Evolutionary conservation across 2,113 vertebrate species (phyloP).

Genomic region (Uria aalge): DNA sequence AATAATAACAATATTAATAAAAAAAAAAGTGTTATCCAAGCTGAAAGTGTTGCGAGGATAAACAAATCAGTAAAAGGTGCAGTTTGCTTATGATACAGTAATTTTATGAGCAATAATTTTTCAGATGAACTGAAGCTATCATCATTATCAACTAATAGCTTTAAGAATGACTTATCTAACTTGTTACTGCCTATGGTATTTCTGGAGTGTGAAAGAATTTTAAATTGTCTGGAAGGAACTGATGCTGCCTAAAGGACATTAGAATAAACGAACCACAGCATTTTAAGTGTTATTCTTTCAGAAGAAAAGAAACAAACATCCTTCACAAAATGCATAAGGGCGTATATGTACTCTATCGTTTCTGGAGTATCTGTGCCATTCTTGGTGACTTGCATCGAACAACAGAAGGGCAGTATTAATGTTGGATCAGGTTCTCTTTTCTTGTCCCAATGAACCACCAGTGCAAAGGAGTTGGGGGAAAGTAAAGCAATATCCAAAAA

Average conservation of each 20-base stretch:
- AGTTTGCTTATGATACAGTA: constrained; percentile 50
- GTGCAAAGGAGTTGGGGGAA: not conserved
- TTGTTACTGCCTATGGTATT: constrained; percentile 34
- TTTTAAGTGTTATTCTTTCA: constrained; percentile 3
- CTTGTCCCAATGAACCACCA: not conserved
- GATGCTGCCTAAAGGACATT: constrained; percentile 11
- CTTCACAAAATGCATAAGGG: not conserved
- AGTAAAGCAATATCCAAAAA: not conserved
- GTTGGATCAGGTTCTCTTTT: not conserved
- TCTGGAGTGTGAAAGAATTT: constrained; percentile 50
- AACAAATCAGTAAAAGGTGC: constrained; percentile 44
- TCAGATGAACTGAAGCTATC: constrained; percentile 53
- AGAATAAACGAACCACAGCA: constrained; percentile 38
- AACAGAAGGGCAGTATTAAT: not conserved
- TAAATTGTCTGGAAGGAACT: constrained; percentile 37
- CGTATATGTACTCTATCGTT: not conserved
- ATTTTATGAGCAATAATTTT: constrained; percentile 61
- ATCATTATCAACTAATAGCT: constrained; percentile 61
- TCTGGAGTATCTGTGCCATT: not conserved
- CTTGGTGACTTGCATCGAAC: not conserved
- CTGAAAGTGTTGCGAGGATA: constrained; percentile 5
- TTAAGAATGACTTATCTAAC: constrained; percentile 55
- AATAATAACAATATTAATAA: constrained; percentile 40
- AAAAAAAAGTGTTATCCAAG: not conserved
- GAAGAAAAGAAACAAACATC: constrained; percentile 26